Base-by-base conservation (phyloP, 1,140 invertebrate genomes). In the Hyles euphorbiae region DNA sequence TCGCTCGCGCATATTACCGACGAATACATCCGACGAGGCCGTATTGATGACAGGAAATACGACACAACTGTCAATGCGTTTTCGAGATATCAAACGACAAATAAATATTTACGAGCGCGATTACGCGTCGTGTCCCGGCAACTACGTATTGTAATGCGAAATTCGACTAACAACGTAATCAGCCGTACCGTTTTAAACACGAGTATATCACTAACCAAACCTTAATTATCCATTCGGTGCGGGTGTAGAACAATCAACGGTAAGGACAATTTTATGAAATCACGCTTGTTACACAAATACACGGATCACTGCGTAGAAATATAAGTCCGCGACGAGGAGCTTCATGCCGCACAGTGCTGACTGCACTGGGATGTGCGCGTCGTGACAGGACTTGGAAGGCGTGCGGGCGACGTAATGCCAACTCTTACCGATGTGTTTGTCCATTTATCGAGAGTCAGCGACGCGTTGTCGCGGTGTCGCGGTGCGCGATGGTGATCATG, bases 401-500 rank as follows among this genome's bases (percentile, higher is more conserved):
- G 36, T 5, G 8, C 36, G 36, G 8, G 36, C 36, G 8, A 40
- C 5, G 36, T 40, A 40, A 40, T 50, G 8, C 48, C 22, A 50
- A 5, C 22, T 48, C 56, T 63, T 60, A 64, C 62, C 62, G 49
- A 44, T 47, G 50, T 64, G 47, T 53, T 49, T 49, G 47, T 60
- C 62, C 58, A 64, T 60, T 53, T 57, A 55, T 34, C 10, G 32
- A 32, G 3, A 34, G 8, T 34, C 11, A 34, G 34, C 9, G 10
- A 8, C n/a, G 48, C 0, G 48, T 6, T 8, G 11, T 8, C 32
- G 22, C 11, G 48, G 32, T 8, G 8, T 8, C 48, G 22, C 8
- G 8, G 48, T 34, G 32, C 9, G 36, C 52, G 46, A 32, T 34
- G 12, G 45, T 34, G 53, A 36, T 58, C 47, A 50, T 32, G n/a